Base-by-base conservation (phyloP, 2,888 invertebrate species). In the Steromphala cineraria region DNA sequence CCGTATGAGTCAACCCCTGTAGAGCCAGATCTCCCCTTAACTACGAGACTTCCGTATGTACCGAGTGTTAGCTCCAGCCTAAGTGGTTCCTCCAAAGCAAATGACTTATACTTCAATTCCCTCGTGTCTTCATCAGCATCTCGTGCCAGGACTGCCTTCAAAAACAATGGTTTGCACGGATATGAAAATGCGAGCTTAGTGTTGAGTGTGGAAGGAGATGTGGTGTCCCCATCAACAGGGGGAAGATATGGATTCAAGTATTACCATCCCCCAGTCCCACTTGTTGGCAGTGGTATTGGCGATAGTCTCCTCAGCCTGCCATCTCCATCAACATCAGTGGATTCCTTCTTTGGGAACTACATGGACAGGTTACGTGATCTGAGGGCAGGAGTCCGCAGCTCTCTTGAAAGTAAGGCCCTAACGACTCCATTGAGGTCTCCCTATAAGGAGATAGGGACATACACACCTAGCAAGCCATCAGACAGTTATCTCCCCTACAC, bases 161-260 rank as follows among this genome's bases (percentile, higher is more conserved):
- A 85, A 80, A 83, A 86, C 56, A 83, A 86, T 19, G 86, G 87
- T 67, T 85, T 87, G 76, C 84, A 86, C 19, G 87, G 87, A n/a
- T 91, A 90, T 79, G 88, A 88, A 36, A 82, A 85, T 75, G 90
- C 90, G 40, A 88, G 89, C 83, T 82, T 91, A 31, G 86, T 91
- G 31, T 79, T 91, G 21, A 90, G 89, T 81, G 89, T 91, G 10
- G 90, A 91, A 75, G 90, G 90, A 24, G 89, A 89, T 71, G 87
- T 87, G 17, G 86, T 85, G 40, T 83, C 87, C n/a, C 86, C 87
- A 13, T 81, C 85, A 31, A 84, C 85, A 13, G 86, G 87, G 53
- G 82, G 82, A 40, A 76, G 86, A 36, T 82, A 88, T 62, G 89
- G 87, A 21, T 91, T 91, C 82, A 84, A 87, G 75, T 91, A 90